A percentile compares a stretch with the other conserved stretches of the same genome.
phyloP scores from a whole-genome alignment of 2,113 vertebrate species.

The Anser cygnoides region DNA sequence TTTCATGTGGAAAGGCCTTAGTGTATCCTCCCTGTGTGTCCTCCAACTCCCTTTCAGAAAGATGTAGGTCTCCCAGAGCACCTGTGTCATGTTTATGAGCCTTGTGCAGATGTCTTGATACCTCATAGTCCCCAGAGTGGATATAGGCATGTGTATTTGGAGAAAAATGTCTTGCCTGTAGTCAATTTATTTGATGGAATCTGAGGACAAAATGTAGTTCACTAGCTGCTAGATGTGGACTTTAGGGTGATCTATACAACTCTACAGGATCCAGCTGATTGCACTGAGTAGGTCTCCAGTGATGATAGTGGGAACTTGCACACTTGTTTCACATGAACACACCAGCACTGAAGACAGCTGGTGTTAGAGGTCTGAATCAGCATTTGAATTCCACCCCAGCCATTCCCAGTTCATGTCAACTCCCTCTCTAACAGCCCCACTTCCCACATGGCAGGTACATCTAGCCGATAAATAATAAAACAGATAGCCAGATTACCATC shows the following conservation, averaged over 20 bases:
- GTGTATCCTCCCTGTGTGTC: accelerated
- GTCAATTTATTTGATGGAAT: neutral
- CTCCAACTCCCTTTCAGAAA: neutral
- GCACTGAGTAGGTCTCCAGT: accelerated
- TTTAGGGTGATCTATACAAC: neutral
- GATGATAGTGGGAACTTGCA: neutral
- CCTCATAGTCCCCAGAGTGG: neutral
- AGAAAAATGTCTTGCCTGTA: neutral
- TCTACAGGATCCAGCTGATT: neutral
- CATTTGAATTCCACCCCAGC: neutral
- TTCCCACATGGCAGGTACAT: accelerated
- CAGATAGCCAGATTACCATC: neutral
- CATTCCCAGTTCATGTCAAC: neutral
- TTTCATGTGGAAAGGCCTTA: neutral
- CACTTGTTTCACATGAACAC: neutral
- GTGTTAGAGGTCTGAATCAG: neutral
- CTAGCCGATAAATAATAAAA: neutral
- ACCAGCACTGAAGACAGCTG: neutral
- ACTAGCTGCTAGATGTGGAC: accelerated
- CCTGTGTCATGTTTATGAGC: neutral
- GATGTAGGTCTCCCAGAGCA: neutral
- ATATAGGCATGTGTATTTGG: accelerated
- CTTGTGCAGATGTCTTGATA: neutral
- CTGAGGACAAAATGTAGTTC: neutral
- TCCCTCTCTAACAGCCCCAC: neutral